A percentile compares a stretch with the other conserved stretches of the same genome.
Conservation (phyloP, 1,140 invertebrate species). For the Drosophila bocqueti region DNA sequence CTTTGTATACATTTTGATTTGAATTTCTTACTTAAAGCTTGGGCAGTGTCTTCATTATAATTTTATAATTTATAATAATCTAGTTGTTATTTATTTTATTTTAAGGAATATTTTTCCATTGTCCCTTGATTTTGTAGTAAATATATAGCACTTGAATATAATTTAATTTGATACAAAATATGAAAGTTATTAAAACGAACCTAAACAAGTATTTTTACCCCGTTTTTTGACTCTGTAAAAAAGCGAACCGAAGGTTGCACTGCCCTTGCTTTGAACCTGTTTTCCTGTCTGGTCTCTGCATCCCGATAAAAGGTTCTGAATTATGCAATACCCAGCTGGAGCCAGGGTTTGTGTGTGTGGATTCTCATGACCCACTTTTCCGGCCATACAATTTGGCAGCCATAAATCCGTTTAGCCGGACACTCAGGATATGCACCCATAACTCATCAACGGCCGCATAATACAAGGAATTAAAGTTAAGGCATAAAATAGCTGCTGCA, state of each 20-base stretch:
- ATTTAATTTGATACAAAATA: neutral
- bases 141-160: neutral
- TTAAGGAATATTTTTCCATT: too few relatives aligned
- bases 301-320: conserved; percentile 65
- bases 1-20: neutral
- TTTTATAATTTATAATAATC: neutral
- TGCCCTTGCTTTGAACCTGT: conserved; percentile 75
- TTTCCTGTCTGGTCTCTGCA: conserved; percentile 28
- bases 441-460: conserved; percentile 35
- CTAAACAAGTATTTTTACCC: neutral
- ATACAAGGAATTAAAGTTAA: conserved; percentile 29
- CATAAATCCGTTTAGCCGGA: conserved; percentile 50
- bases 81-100: neutral
- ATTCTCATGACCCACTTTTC: conserved; percentile 77
- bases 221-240: neutral
- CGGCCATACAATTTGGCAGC: conserved; percentile 44
- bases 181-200: neutral
- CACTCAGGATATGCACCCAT: conserved; percentile 33
- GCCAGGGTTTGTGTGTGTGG: conserved; percentile 10
- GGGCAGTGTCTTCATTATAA: neutral
- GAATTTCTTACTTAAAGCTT: neutral
- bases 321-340: conserved; percentile 58
- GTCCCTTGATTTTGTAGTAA: neutral
- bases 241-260: conserved; percentile 55
- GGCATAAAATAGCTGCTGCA: conserved; percentile 27